phyloP scores from a whole-genome alignment of 2,797 vertebrate genomes.

The Streptopelia turtur region DNA sequence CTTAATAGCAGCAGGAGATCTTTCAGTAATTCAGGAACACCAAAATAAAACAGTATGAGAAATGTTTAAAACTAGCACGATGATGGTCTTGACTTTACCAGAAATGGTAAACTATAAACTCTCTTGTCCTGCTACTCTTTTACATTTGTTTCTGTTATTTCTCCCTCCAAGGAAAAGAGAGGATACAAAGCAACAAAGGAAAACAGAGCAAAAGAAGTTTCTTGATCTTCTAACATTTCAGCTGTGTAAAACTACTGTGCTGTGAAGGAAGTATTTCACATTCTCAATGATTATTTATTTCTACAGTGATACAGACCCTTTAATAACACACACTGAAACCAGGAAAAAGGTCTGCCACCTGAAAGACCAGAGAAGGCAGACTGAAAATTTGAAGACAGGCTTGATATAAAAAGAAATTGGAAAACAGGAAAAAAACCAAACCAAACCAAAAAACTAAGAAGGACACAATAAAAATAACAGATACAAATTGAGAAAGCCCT shows the following conservation, averaged over 20 bases:
- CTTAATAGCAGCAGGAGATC: background rate
- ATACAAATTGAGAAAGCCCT: background rate
- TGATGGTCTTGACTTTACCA: background rate
- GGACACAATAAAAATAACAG: background rate
- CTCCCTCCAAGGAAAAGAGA: background rate
- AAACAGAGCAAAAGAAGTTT: background rate
- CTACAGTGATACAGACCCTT: background rate
- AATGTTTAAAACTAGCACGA: background rate
- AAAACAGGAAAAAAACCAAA: background rate
- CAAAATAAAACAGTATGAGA: background rate
- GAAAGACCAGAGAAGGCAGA: background rate
- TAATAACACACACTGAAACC: background rate
- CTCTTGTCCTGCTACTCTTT: background rate
- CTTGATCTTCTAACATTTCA: background rate
- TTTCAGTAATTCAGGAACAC: background rate
- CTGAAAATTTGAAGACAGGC: background rate
- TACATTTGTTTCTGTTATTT: background rate
- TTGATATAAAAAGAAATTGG: background rate
- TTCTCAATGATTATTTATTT: background rate
- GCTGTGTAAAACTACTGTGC: background rate
- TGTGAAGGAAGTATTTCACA: background rate
- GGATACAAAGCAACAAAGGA: background rate
- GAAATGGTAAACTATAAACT: background rate
- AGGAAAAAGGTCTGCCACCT: background rate
- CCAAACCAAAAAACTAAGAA: background rate